Percentiles rank a stretch among this genome's conserved stretches.
Conservation (phyloP, 2,888 invertebrate genomes). For the Ypsolopha sequella region DNA sequence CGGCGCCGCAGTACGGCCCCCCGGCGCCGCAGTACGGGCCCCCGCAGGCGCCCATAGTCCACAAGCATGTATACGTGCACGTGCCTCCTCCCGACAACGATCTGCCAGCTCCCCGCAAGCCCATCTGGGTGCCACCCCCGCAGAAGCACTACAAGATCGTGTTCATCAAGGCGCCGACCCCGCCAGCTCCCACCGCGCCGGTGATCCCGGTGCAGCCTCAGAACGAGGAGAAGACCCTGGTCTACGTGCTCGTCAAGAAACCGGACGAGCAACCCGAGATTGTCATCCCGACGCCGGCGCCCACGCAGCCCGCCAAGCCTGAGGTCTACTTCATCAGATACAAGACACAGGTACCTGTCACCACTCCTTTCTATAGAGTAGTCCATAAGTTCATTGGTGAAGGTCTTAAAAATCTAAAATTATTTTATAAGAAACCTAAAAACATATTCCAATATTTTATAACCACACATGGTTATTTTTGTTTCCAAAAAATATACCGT, state of each 20-base stretch:
- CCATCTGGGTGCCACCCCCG: conserved; percentile 66
- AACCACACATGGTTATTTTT: not conserved
- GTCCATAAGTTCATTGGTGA: not conserved
- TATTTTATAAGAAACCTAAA: not conserved
- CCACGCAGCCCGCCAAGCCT: conserved; percentile 89
- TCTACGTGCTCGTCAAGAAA: conserved; percentile 90
- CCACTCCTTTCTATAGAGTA: not conserved
- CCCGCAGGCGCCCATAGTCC: conserved; percentile 82
- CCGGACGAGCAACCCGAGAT: conserved; percentile 87
- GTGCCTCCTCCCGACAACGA: conserved; percentile 91
- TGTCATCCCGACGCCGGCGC: conserved; percentile 82
- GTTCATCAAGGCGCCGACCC: conserved; percentile 81
- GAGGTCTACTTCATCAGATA: conserved; percentile 94
- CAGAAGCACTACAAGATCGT: conserved; percentile 89
- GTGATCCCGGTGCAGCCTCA: conserved; percentile 79
- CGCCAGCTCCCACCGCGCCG: conserved; percentile 73
- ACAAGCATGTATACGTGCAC: conserved; percentile 93
- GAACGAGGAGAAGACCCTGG: conserved; percentile 90
- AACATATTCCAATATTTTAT: not conserved
- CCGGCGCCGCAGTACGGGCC: conserved; percentile 78
- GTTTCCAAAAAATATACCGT: not conserved
- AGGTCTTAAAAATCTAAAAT: not conserved
- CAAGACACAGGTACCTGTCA: conserved; percentile 78
- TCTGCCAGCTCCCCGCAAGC: conserved; percentile 74
- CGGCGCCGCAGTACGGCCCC: conserved; percentile 53